phyloP scores from a whole-genome alignment of 1,140 invertebrate species.

The Proctacanthus coquilletti region DNA sequence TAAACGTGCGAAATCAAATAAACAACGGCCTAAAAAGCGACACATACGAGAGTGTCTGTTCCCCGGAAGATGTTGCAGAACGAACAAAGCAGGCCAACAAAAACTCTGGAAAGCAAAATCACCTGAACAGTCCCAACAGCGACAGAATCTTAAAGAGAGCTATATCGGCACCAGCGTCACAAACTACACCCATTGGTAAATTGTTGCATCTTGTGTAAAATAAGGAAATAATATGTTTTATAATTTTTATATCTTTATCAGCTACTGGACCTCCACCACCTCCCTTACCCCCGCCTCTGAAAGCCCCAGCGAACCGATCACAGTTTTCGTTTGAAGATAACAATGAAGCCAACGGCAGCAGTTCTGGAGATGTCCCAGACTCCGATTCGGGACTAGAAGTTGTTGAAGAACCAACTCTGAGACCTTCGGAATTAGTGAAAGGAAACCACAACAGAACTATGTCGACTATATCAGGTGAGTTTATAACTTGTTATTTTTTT shows the following conservation, averaged over 20 bases:
- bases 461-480: constrained; percentile 29
- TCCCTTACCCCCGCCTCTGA: constrained; percentile 40
- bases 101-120: constrained; percentile 15
- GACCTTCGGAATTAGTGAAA: constrained; percentile 40
- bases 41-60: constrained; percentile 29
- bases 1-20: constrained; percentile 13
- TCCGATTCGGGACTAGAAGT: constrained; percentile 34
- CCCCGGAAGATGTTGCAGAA: constrained; percentile 27
- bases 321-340: neutral
- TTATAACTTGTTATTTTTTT: neutral
- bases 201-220: constrained; percentile 3
- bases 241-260: constrained; percentile 8
- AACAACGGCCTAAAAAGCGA: constrained; percentile 26
- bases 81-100: constrained; percentile 25
- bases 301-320: constrained; percentile 21
- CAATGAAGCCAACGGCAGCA: constrained; percentile 6
- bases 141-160: constrained; percentile 30
- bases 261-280: constrained; percentile 39
- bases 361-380: constrained; percentile 14
- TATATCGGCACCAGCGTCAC: constrained; percentile 33
- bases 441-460: constrained; percentile 32
- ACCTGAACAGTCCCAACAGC: neutral
- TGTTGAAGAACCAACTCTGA: constrained; percentile 40
- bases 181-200: constrained; percentile 21
- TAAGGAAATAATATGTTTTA: no score